Evolutionary conservation across 2,888 invertebrate genomes (phyloP).

Genomic region (Stenodema calcarata): DNA sequence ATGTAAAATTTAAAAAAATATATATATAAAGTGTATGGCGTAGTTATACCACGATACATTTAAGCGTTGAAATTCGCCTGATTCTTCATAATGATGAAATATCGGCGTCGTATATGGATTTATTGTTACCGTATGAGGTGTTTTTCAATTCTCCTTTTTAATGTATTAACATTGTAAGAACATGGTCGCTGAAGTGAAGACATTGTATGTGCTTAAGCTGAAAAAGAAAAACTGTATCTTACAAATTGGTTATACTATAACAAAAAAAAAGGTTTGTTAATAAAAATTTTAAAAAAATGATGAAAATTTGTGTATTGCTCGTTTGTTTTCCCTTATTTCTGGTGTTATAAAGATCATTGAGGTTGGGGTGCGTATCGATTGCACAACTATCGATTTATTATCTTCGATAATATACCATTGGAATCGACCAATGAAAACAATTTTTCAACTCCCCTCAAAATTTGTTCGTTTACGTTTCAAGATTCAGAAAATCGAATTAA

Average conservation of each 20-base stretch:
- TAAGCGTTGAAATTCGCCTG: not conserved
- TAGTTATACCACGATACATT: not conserved
- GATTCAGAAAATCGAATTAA: no score
- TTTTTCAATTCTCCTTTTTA: not conserved
- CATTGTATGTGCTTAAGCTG: slow-evolving; percentile 41
- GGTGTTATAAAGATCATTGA: no score
- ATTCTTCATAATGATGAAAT: not conserved
- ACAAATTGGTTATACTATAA: slow-evolving; percentile 26
- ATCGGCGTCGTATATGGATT: not conserved
- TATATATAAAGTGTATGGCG: not conserved
- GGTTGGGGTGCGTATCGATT: no score
- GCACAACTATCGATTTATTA: no score
- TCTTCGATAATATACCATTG: no score
- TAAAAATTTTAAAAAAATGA: not conserved
- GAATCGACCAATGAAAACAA: no score
- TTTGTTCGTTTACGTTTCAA: no score
- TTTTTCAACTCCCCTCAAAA: no score
- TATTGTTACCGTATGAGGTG: not conserved
- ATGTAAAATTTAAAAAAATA: not conserved
- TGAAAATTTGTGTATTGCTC: no score
- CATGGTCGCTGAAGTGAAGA: slow-evolving; percentile 11
- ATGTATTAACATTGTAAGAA: slow-evolving; percentile 9
- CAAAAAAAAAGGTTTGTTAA: slow-evolving; percentile 25
- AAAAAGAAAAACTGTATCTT: slow-evolving; percentile 38
- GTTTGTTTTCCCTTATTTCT: no score